Percentiles rank a stretch among this genome's conserved stretches.
phyloP scores from a whole-genome alignment of 2,113 vertebrate genomes.

The Triplophysa tibetana region DNA sequence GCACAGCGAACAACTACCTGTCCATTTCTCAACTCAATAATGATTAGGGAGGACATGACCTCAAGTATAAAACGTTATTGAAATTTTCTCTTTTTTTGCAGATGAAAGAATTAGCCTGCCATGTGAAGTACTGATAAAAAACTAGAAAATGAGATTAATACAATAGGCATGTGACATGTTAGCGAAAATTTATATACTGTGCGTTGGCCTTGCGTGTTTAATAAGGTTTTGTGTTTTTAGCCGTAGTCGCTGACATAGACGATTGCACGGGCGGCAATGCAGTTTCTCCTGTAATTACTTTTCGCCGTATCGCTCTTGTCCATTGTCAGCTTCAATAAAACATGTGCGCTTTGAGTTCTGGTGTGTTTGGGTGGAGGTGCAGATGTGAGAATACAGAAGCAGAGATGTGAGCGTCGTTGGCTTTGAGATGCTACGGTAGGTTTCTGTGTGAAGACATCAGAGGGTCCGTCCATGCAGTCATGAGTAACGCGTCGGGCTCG shows the following conservation, averaged over 20 bases:
- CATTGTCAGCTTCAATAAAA: constrained; percentile 69
- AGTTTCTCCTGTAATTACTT: constrained; percentile 73
- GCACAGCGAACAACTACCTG: background rate
- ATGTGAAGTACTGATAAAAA: constrained; percentile 59
- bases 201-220: constrained; percentile 67
- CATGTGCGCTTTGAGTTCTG: constrained; percentile 42
- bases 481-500: background rate
- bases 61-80: background rate
- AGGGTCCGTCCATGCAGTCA: background rate
- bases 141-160: constrained; percentile 56
- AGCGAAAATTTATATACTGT: constrained; percentile 68
- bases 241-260: constrained; percentile 68
- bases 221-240: constrained; percentile 60
- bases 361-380: constrained; percentile 7
- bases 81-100: background rate
- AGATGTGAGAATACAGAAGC: constrained; percentile 33
- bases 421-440: background rate
- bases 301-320: constrained; percentile 63
- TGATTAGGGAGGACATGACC: constrained; percentile 14
- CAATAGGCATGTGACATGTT: constrained; percentile 56
- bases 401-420: background rate
- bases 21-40: constrained; percentile 24
- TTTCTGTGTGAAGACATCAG: constrained; percentile 11
- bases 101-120: constrained; percentile 22
- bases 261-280: constrained; percentile 70